Evolutionary conservation across 2,797 vertebrate genomes (phyloP), one percentile per base, ranked within the genome.

Genomic region (Sebastes hubbsi): DNA sequence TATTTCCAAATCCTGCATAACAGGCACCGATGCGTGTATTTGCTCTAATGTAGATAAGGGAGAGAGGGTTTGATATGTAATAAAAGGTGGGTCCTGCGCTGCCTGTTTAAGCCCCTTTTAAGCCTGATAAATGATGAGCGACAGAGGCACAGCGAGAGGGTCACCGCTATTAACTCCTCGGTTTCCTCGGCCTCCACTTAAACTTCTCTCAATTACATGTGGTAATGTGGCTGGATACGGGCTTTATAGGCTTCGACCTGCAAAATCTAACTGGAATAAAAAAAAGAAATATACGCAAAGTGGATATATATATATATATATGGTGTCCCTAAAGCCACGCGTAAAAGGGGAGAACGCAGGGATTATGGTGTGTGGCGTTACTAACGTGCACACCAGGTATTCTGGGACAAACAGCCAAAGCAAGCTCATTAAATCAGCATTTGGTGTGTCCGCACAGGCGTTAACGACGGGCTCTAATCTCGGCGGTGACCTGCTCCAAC

Each of bases 81-180:
- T 95, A 95, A 95, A 95, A 92, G 90, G 92, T 93, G 85, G 92
- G 84, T 84, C 91, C 92, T 81, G 91, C 73, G 90, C 93, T 93
- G 94, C 89, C 92, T 94, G 94, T 95, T 96, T 95, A 95, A 95
- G 93, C 91, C 94, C 91, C 93, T 94, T 94, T 94, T 94, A 95
- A 95, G 94, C 91, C 92, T 94, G 94, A 95, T 95, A 95, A 95
- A 95, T 95, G 94, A 95, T 95, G 95, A 95, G 94, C 92, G 95
- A 96, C 95, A 95, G 95, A 93, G 88, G 92, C 93, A 88, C 93
- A 90, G 93, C 92, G 80, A 94, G 93, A 95, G 95, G 95, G 95
- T 95, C 95, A 96, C 92, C 85, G 93, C 95, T 93, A 95, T 95
- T 95, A 95, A 95, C 94, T 95, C 94, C 93, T 94, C 93, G 78